phyloP scores from a whole-genome alignment of 2,113 vertebrate genomes.

The Tenebrosternarchus preto region DNA sequence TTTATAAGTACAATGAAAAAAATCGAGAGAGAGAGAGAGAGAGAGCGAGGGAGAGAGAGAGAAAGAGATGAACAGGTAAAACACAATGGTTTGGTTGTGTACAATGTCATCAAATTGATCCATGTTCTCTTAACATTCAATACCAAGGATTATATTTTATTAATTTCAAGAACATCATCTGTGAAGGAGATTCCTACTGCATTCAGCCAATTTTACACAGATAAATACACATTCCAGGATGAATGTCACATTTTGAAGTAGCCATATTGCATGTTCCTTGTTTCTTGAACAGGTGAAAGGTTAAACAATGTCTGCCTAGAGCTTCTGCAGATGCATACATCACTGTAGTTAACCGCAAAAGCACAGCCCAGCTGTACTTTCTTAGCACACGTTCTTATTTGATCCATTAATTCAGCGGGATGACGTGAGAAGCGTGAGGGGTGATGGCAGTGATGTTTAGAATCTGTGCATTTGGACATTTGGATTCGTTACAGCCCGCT shows the following conservation, averaged over 20 bases:
- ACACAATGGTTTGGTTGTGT: conserved; percentile 6
- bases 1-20: background rate
- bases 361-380: too few relatives aligned
- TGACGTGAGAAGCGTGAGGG: too few relatives aligned
- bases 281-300: background rate
- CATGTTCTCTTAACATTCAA: background rate
- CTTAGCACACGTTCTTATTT: too few relatives aligned
- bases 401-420: too few relatives aligned
- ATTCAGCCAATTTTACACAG: background rate
- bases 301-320: too few relatives aligned
- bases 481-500: background rate
- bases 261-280: background rate
- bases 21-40: background rate
- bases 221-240: background rate
- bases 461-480: too few relatives aligned
- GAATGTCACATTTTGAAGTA: background rate
- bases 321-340: too few relatives aligned
- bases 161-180: conserved; percentile 19
- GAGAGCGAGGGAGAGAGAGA: background rate
- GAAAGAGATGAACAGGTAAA: background rate
- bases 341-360: too few relatives aligned
- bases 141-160: conserved; percentile 1
- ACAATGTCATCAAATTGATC: background rate
- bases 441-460: too few relatives aligned
- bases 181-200: background rate